Base-by-base conservation (phyloP, 2,888 invertebrate species). In the Petrolisthes manimaculis region DNA sequence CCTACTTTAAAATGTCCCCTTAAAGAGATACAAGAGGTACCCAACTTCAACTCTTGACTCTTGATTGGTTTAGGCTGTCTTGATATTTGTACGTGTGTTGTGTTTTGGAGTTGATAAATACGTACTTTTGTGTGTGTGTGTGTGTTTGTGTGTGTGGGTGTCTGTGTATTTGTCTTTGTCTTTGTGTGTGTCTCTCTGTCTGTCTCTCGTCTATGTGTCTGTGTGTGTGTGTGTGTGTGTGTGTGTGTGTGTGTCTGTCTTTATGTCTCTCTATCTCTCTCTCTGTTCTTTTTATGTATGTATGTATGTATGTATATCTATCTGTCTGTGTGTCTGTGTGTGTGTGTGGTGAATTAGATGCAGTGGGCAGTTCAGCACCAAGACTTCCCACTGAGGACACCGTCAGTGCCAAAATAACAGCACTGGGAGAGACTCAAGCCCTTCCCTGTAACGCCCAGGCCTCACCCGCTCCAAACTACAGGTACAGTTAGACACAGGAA, bases 401-500 rank as follows among this genome's bases (percentile, higher is more conserved):
- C 89, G 93, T 92, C 61, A 91, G 91, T 51, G 92, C 91, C 89
- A 91, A 91, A 18, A 88, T 92, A 86, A 91, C 90, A 56, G 91
- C 91, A 77, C 80, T 83, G 0, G 89, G 77, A 2, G 14, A 51
- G 55, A 79, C 84, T 51, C 91, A 95, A 91, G 95, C 95, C 92
- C 93, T 96, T 93, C 95, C 95, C 91, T 96, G 96, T 93, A 95
- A 95, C 93, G 94, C 94, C 74, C 94, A 95, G 93, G 94, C 94
- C 91, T 95, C 94, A 93, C 95, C 91, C 94, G 95, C 91, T 95
- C 95, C 95, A 91, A 93, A 94, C 92, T 96, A 95, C 95, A 95
- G 95, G 96, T 96, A 95, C 94, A 56, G n/a, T n/a, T n/a, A n/a
- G n/a, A n/a, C n/a, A n/a, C n/a, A n/a, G n/a, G n/a, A n/a, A n/a